Conservation (phyloP, 2,797 vertebrate species). For the Scomberomorus guttatus region DNA sequence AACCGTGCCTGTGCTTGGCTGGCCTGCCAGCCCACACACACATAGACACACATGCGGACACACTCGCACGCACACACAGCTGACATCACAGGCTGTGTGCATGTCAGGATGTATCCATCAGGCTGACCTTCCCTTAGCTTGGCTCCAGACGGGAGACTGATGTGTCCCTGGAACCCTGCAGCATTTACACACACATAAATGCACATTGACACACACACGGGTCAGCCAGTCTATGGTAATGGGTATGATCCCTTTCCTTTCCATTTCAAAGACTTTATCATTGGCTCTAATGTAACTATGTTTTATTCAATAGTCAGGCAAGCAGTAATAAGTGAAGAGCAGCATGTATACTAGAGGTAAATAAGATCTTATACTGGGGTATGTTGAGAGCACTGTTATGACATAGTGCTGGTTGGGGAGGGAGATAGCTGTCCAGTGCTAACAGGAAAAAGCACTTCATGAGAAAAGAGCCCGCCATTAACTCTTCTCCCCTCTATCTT, state of each 20-base stretch:
- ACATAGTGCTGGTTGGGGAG: slow-evolving; percentile 24
- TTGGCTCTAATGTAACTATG: slow-evolving; percentile 42
- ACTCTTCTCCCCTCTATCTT: slow-evolving; percentile 45
- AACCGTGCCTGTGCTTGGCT: slow-evolving; percentile 49
- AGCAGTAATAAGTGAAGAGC: slow-evolving; percentile 22
- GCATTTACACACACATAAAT: slow-evolving; percentile 60
- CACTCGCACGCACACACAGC: slow-evolving; percentile 60
- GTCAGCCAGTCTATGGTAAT: slow-evolving; percentile 47
- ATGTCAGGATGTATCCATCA: slow-evolving; percentile 88
- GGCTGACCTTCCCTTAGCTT: slow-evolving; percentile 83
- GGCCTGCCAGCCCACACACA: slow-evolving; percentile 19
- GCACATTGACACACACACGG: slow-evolving; percentile 6
- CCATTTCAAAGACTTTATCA: slow-evolving; percentile 54
- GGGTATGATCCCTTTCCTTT: slow-evolving; percentile 58
- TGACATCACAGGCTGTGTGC: slow-evolving; percentile 83
- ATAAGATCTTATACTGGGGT: slow-evolving; percentile 30
- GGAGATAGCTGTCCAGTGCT: slow-evolving; percentile 16
- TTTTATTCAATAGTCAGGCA: slow-evolving; percentile 56
- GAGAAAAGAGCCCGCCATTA: slow-evolving; percentile 53
- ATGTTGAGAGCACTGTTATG: slow-evolving; percentile 30
- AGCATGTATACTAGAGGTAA: slow-evolving; percentile 41
- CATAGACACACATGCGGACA: slow-evolving; percentile 32
- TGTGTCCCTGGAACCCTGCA: slow-evolving; percentile 73
- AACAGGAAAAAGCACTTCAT: slow-evolving; percentile 70
- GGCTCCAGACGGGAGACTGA: slow-evolving; percentile 80